Evolutionary conservation across 30 jellyfish, hydroid and myxozoan genomes (phyloP).

Genomic region (Aurelia sp.): DNA sequence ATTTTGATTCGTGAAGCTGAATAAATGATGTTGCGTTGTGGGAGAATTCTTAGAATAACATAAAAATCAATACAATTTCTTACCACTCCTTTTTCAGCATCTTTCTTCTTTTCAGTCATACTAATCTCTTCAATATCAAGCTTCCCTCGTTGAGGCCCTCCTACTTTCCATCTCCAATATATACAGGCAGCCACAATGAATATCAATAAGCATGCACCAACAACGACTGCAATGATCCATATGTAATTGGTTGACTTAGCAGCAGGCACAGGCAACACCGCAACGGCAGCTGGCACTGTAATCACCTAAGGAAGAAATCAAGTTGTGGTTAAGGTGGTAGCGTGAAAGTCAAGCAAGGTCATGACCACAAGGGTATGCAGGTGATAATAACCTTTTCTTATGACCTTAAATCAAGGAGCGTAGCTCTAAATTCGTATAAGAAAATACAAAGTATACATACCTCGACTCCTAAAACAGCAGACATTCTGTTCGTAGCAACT

Average conservation of each 20-base stretch:
- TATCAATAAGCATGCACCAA: conserved; percentile 70
- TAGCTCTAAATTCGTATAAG: too few relatives aligned
- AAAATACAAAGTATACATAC: conserved; percentile 41
- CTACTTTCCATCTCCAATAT: conserved; percentile 89
- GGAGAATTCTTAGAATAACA: too few relatives aligned
- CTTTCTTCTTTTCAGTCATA: conserved; percentile 52
- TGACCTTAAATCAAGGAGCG: too few relatives aligned
- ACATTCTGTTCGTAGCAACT: conserved; percentile 67
- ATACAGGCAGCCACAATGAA: conserved; percentile 46
- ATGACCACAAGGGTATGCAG: too few relatives aligned
- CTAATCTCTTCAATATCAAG: conserved; percentile 73
- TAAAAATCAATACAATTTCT: neutral
- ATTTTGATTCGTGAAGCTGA: too few relatives aligned
- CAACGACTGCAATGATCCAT: conserved; percentile 93
- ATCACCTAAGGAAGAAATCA: conserved; percentile 57
- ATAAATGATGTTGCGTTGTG: too few relatives aligned
- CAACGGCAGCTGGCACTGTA: conserved; percentile 73
- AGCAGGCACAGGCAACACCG: conserved; percentile 40
- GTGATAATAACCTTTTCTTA: too few relatives aligned
- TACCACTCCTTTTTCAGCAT: conserved; percentile 24
- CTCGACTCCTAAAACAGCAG: conserved; percentile 71
- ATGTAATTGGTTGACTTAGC: conserved; percentile 23
- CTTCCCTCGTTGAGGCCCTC: conserved; percentile 78
- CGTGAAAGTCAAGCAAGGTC: too few relatives aligned
- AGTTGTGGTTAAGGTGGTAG: too few relatives aligned